These are phyloP conservation scores for Hemibagrus guttatus DNA, from an alignment of 2,797 vertebrate species.

Conservation along the genomic window DNA sequence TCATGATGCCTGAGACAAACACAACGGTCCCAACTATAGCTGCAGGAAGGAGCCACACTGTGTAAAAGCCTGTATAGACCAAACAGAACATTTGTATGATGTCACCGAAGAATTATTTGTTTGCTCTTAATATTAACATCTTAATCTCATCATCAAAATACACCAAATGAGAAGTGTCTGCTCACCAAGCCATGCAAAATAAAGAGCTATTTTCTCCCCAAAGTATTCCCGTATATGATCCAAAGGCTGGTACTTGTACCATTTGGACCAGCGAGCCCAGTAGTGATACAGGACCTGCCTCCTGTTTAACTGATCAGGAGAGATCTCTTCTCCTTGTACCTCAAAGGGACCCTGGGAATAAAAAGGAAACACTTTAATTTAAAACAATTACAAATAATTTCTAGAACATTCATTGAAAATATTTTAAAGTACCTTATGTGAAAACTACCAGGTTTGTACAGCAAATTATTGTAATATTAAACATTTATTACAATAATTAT, in stretches of 20 bases:
- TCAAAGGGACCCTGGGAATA: conserved; percentile 72
- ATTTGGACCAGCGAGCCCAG: conserved; percentile 81
- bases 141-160: not conserved
- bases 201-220: conserved; percentile 82
- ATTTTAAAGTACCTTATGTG: not conserved
- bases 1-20: conserved; percentile 77
- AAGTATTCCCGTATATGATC: conserved; percentile 83
- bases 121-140: not conserved
- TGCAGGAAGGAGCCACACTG: conserved; percentile 80
- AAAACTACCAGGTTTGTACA: not conserved
- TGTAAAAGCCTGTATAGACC: conserved; percentile 77
- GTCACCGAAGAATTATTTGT: not conserved
- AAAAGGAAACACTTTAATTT: not conserved
- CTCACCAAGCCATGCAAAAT: conserved; percentile 82
- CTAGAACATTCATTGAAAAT: not conserved
- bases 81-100: conserved; percentile 11
- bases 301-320: conserved; percentile 74
- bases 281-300: conserved; percentile 76
- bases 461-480: not conserved
- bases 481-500: not conserved
- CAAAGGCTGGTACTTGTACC: conserved; percentile 82
- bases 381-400: not conserved
- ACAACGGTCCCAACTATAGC: conserved; percentile 78
- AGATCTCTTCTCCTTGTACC: conserved; percentile 63
- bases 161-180: not conserved